Conservation (phyloP, 1,140 invertebrate genomes). For the Daktulosphaira vitifoliae region DNA sequence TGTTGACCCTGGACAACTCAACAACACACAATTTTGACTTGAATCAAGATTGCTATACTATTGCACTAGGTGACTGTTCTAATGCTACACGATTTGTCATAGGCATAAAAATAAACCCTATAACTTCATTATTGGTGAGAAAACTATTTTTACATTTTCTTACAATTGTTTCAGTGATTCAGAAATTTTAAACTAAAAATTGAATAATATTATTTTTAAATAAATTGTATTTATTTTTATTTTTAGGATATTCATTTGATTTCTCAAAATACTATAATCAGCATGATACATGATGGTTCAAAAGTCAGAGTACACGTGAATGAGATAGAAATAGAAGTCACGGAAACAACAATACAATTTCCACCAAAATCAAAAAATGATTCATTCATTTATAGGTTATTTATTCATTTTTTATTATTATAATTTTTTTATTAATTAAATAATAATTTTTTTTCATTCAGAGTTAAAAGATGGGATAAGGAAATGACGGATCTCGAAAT, state of each 20-base stretch:
- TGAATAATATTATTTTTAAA: too few relatives aligned
- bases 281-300: constrained; percentile 19
- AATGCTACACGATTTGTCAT: constrained; percentile 37
- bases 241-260: not conserved
- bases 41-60: constrained; percentile 37
- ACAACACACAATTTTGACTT: constrained; percentile 35
- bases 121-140: constrained; percentile 5
- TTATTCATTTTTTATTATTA: not conserved
- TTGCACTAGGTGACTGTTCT: constrained; percentile 41
- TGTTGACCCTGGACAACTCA: constrained; percentile 40
- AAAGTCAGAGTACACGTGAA: constrained; percentile 2
- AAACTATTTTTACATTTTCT: too few relatives aligned
- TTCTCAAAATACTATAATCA: constrained; percentile 9
- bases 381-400: constrained; percentile 9
- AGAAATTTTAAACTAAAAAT: too few relatives aligned
- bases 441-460: constrained; percentile 10
- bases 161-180: too few relatives aligned
- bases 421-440: too few relatives aligned
- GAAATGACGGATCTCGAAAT: constrained; percentile 39
- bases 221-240: not conserved
- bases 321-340: constrained; percentile 14
- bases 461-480: constrained; percentile 33
- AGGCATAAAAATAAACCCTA: constrained; percentile 36
- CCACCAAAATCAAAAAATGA: constrained; percentile 7
- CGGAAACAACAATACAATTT: not conserved